Base-by-base conservation (phyloP, 2,797 vertebrate species). In the Eurystomus glaucurus region DNA sequence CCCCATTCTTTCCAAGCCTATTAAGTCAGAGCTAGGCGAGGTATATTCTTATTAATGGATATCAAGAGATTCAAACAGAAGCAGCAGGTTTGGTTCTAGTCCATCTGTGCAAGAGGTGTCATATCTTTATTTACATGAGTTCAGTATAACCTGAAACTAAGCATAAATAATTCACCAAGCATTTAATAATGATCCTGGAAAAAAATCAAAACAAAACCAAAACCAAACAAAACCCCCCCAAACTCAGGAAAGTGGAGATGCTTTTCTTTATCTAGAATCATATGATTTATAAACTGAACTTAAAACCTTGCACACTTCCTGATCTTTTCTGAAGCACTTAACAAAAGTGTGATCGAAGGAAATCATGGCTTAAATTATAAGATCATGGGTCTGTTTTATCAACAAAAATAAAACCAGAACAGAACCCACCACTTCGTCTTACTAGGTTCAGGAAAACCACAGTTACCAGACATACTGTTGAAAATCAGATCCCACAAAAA, bases 331-430 rank as follows among this genome's bases (percentile, higher is more conserved):
- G 76, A 82, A 54, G 48, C 21, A 72, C 17, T 75, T 74, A 79
- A 54, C 10, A 15, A 65, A 76, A 55, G 5, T 22, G 6, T 28
- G 28, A 48, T 4, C 39, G 43, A 72, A 83, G 21, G 10, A 93
- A 92, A 55, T 65, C 35, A 80, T 70, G 11, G 23, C 46, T 65
- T 50, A 50, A 86, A 65, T 13, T 77, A 29, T n/a, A 60, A 48
- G 22, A 2, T 55, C 29, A 57, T 9, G 6, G 1, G 1, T 16
- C 50, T 2, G 2, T 39, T 90, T 77, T 31, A 31, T 35, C 13
- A 84, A 43, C 66, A 80, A 90, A 90, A 83, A 54, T 72, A 76
- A 92, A 83, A 90, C 31, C 37, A 43, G 11, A 72, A 52, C 3
- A 39, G 22, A 83, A 75, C 1, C 7, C 26, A 79, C 1, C 25